Conservation (phyloP, 2,113 vertebrate species). For the Ctenomys sociabilis region DNA sequence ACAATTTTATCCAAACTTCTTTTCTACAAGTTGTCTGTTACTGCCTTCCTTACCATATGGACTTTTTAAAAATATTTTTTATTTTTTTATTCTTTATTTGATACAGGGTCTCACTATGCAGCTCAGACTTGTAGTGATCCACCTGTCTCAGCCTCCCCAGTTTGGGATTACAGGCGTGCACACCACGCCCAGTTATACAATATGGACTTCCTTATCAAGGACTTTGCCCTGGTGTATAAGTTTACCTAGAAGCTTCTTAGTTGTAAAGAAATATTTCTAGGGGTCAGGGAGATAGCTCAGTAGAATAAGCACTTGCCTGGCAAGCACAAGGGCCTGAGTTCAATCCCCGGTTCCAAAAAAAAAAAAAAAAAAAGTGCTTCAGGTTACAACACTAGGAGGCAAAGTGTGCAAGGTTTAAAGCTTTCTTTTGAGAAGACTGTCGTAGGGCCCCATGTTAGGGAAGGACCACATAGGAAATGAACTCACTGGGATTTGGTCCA, state of each 20-base stretch:
- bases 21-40: background rate
- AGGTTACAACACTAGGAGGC: background rate
- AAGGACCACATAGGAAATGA: background rate
- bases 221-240: background rate
- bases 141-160: no score
- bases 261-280: background rate
- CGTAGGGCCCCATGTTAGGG: background rate
- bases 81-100: no score
- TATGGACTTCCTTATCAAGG: background rate
- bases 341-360: no score
- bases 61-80: background rate
- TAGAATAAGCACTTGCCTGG: no score
- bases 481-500: background rate
- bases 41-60: background rate
- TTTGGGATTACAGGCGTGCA: no score
- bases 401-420: background rate
- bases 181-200: background rate
- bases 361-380: background rate
- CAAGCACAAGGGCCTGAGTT: no score
- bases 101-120: no score
- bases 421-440: background rate
- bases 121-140: no score
- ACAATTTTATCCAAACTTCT: slow-evolving; percentile 20
- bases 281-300: no score
- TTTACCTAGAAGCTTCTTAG: background rate